Conservation (phyloP, 2,113 vertebrate genomes). For the Hypomesus transpacificus region DNA sequence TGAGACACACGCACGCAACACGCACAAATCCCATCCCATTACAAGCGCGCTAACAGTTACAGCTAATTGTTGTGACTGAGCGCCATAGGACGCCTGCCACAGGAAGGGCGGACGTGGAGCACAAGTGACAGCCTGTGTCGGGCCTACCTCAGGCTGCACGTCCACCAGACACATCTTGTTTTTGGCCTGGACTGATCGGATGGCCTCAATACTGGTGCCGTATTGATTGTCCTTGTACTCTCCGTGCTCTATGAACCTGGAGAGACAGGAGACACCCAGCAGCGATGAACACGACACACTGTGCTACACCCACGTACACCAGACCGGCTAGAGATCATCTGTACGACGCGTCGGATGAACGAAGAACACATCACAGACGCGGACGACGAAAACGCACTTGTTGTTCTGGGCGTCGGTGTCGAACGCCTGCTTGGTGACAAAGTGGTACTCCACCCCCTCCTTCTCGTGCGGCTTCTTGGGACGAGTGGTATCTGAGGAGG, state of each 20-base stretch:
- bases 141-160: conserved; percentile 78
- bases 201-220: conserved; percentile 92
- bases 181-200: conserved; percentile 85
- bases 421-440: conserved; percentile 90
- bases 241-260: conserved; percentile 90
- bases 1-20: neutral
- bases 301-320: neutral
- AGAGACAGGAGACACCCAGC: conserved; percentile 15
- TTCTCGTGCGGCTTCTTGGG: conserved; percentile 90
- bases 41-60: neutral
- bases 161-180: conserved; percentile 95
- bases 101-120: neutral
- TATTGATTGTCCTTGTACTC: conserved; percentile 95
- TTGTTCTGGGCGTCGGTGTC: conserved; percentile 86
- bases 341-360: neutral
- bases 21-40: neutral
- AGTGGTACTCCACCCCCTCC: conserved; percentile 94
- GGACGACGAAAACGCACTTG: conserved; percentile 73
- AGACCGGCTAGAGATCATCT: neutral
- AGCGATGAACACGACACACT: neutral
- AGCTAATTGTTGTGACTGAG: too few relatives aligned
- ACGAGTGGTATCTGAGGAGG: conserved; percentile 82
- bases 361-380: too few relatives aligned
- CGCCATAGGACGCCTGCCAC: too few relatives aligned
- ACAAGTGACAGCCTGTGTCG: neutral